Percentiles rank a stretch among this genome's conserved stretches.
These are phyloP conservation scores for Whitmania pigra DNA, from an alignment of 1,140 invertebrate species.

Conservation along the genomic window DNA sequence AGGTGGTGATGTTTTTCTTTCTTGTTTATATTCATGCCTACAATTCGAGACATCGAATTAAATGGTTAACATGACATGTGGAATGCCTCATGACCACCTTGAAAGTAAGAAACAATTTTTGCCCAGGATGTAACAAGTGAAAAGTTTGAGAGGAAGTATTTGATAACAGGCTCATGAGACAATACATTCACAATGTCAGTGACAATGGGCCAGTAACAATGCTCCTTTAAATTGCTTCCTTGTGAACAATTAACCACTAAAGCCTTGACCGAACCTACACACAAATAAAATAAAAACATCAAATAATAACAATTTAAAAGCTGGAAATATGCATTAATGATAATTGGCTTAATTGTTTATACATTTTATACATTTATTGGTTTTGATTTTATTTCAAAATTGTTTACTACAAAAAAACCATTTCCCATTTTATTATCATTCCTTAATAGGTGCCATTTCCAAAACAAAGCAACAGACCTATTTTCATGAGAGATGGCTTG, in stretches of 20 bases:
- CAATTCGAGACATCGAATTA: not conserved
- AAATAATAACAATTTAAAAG: not conserved
- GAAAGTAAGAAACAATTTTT: conserved; percentile 77
- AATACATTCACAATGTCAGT: conserved; percentile 95
- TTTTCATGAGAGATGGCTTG: conserved; percentile 34
- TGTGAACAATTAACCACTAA: conserved; percentile 82
- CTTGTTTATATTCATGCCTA: conserved; percentile 88
- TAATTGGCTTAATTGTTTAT: not conserved
- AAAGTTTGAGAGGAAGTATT: conserved; percentile 74
- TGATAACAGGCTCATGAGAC: conserved; percentile 73
- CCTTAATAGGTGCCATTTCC: conserved; percentile 1
- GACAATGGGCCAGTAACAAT: conserved; percentile 93
- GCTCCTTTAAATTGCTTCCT: conserved; percentile 77
- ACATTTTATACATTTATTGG: too few relatives aligned
- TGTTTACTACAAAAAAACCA: too few relatives aligned
- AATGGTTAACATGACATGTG: not conserved
- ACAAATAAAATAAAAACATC: not conserved
- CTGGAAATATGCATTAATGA: not conserved
- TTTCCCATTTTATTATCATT: not conserved
- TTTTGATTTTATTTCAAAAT: too few relatives aligned
- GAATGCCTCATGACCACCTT: conserved; percentile 52
- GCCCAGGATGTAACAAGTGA: conserved; percentile 84
- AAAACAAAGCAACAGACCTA: conserved; percentile 18
- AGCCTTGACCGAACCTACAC: conserved; percentile 42
- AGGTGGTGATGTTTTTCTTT: conserved; percentile 75